Evolutionary conservation across 2,888 invertebrate species (phyloP).

Genomic region (Patella pellucida): DNA sequence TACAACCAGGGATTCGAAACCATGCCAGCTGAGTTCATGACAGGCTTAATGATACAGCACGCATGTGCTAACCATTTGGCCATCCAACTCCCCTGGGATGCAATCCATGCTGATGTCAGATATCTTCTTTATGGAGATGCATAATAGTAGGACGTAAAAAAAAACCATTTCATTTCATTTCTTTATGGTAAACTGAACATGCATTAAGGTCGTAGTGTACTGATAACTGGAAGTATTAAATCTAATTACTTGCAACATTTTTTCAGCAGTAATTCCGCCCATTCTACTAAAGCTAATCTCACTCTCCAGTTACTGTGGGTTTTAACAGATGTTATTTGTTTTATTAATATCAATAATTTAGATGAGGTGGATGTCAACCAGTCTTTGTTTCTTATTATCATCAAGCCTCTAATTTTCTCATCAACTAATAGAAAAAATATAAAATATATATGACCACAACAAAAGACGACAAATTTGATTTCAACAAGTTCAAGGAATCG

Average conservation of each 20-base stretch:
- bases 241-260: conserved; percentile 49
- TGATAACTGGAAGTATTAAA: background rate
- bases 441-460: background rate
- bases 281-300: conserved; percentile 53
- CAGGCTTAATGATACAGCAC: too few species aligned
- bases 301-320: conserved; percentile 62
- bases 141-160: too few species aligned
- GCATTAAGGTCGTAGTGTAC: background rate
- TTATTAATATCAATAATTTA: conserved; percentile 53
- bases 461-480: too few species aligned
- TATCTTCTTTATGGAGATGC: background rate
- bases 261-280: conserved; percentile 52
- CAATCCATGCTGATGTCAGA: too few species aligned
- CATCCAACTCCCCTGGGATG: too few species aligned
- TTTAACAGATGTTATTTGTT: conserved; percentile 49
- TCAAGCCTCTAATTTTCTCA: conserved; percentile 44
- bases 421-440: conserved; percentile 35
- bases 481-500: too few species aligned
- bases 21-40: too few species aligned
- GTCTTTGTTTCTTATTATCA: conserved; percentile 45
- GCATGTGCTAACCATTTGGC: too few species aligned
- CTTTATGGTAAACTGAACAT: background rate
- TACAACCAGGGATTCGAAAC: too few species aligned
- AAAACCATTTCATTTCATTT: too few species aligned
- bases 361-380: conserved; percentile 56